Conservation (phyloP, 2,113 vertebrate genomes). For the Leucopsar rothschildi region DNA sequence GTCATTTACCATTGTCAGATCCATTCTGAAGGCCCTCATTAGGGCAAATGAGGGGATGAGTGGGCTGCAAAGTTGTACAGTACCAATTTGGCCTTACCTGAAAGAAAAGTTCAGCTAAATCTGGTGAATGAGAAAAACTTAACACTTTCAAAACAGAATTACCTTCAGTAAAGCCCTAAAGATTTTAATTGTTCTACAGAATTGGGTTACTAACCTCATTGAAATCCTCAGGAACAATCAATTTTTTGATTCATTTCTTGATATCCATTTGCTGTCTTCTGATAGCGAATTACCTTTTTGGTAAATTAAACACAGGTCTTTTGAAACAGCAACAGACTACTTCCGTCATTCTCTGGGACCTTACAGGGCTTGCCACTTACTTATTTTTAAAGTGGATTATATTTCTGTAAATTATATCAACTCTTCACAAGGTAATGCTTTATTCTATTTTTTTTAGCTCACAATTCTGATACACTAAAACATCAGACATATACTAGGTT, state of each 20-base stretch:
- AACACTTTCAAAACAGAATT: constrained; percentile 23
- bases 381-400: background rate
- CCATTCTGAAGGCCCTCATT: constrained; percentile 13
- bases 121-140: background rate
- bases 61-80: background rate
- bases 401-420: constrained; percentile 8
- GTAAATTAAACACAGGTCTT: background rate
- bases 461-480: background rate
- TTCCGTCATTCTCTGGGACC: background rate
- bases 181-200: constrained; percentile 53
- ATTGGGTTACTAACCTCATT: constrained; percentile 35
- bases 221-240: constrained; percentile 20
- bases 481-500: constrained; percentile 5
- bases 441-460: background rate
- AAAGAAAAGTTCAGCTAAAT: constrained; percentile 28
- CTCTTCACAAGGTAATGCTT: background rate
- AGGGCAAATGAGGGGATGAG: constrained; percentile 8
- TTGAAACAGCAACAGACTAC: background rate
- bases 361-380: background rate
- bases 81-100: constrained; percentile 21
- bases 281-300: background rate
- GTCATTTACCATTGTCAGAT: background rate
- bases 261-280: background rate
- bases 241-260: background rate
- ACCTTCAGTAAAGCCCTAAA: constrained; percentile 26